A percentile compares a stretch with the other conserved stretches of the same genome.
These are phyloP conservation scores for Anoura caudifer DNA, from an alignment of 2,113 vertebrate genomes.

Conservation along the genomic window DNA sequence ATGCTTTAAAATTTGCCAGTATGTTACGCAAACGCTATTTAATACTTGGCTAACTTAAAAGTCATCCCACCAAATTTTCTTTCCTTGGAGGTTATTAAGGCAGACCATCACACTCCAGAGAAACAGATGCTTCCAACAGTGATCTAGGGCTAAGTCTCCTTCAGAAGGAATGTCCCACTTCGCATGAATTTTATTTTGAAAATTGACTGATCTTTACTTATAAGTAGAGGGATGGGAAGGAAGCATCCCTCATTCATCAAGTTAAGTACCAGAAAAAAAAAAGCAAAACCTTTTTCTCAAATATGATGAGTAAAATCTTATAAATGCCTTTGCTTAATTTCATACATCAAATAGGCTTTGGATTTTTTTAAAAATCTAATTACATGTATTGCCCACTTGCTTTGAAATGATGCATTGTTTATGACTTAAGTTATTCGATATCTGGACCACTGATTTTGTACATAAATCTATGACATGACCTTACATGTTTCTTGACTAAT, in stretches of 20 bases:
- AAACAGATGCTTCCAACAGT: not conserved
- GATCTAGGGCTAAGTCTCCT: not conserved
- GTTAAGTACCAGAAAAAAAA: not conserved
- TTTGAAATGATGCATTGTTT: not conserved
- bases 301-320: not conserved
- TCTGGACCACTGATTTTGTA: not conserved
- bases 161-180: not conserved
- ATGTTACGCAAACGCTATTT: slow-evolving; percentile 56
- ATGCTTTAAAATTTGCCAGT: slow-evolving; percentile 61
- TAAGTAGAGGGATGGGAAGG: not conserved
- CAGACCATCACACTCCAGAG: slow-evolving; percentile 21
- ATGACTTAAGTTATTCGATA: not conserved
- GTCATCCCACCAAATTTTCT: slow-evolving; percentile 26
- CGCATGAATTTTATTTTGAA: not conserved
- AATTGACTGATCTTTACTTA: not conserved
- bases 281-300: not conserved
- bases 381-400: not conserved
- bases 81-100: not conserved
- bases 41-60: slow-evolving; percentile 58
- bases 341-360: not conserved
- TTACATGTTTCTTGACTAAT: not conserved
- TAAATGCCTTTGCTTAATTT: not conserved
- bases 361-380: not conserved
- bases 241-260: not conserved
- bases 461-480: not conserved